phyloP scores from a whole-genome alignment of 2,888 invertebrate genomes.

The Nemurella pictetii region DNA sequence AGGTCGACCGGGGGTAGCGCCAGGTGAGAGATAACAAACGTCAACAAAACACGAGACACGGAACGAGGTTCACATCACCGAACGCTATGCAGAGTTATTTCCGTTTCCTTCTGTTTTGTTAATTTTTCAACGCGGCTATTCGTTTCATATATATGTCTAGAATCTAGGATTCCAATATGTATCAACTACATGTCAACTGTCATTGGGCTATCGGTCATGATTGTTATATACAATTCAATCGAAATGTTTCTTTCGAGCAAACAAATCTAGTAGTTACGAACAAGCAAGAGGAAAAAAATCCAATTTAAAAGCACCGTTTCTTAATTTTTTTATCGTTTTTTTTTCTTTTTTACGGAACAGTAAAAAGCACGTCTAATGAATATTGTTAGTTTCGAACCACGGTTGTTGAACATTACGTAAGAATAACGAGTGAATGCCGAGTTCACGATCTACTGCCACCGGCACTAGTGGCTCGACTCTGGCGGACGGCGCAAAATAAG shows the following conservation, averaged over 20 bases:
- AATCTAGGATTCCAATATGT: background rate
- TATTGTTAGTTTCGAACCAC: slow-evolving; percentile 25
- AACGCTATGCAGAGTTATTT: background rate
- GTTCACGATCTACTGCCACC: background rate
- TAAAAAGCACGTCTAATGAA: slow-evolving; percentile 40
- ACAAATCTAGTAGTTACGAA: slow-evolving; percentile 37
- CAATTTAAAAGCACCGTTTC: slow-evolving; percentile 40
- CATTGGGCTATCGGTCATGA: slow-evolving; percentile 37
- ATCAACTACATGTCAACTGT: background rate
- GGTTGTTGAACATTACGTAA: background rate
- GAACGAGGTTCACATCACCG: background rate
- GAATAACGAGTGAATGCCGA: background rate
- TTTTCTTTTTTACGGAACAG: slow-evolving; percentile 39
- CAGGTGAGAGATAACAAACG: slow-evolving; percentile 3
- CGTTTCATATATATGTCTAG: slow-evolving; percentile 5
- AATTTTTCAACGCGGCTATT: slow-evolving; percentile 37
- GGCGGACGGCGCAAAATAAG: slow-evolving; percentile 20
- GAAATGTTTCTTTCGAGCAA: slow-evolving; percentile 35
- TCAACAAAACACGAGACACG: slow-evolving; percentile 22
- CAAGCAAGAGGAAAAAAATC: slow-evolving; percentile 39
- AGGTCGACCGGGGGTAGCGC: background rate
- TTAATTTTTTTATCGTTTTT: slow-evolving; percentile 34
- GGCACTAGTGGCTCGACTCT: background rate
- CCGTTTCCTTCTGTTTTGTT: background rate
- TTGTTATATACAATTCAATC: slow-evolving; percentile 41